A percentile compares a stretch with the other conserved stretches of the same genome.
These are phyloP conservation scores for Gymnocheta viridis DNA, from an alignment of 2,888 invertebrate species.

Conservation along the genomic window DNA sequence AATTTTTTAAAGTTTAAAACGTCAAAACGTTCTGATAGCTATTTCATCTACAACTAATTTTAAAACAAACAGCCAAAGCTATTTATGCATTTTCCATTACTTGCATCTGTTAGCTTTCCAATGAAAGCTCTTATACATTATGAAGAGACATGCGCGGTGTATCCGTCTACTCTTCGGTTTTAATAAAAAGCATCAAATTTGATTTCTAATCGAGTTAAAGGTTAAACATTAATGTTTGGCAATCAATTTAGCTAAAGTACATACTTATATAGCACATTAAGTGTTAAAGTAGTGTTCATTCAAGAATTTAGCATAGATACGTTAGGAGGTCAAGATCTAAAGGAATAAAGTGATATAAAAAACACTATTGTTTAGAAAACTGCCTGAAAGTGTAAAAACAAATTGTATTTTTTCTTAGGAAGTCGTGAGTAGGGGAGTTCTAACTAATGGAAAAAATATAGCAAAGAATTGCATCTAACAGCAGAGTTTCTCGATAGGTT, in stretches of 20 bases:
- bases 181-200: neutral
- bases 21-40: neutral
- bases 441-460: neutral
- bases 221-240: conserved; percentile 59
- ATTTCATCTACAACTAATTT: conserved; percentile 4
- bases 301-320: conserved; percentile 53
- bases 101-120: conserved; percentile 20
- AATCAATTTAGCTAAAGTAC: conserved; percentile 56
- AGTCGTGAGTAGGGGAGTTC: neutral
- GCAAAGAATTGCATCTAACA: neutral
- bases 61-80: neutral
- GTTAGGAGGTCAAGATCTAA: conserved; percentile 51
- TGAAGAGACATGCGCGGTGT: conserved; percentile 19
- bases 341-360: conserved; percentile 1
- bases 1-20: neutral
- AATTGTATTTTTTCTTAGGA: neutral
- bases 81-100: neutral
- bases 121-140: conserved; percentile 50
- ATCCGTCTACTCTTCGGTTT: neutral
- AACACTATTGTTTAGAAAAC: neutral
- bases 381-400: neutral
- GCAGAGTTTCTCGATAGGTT: too few relatives aligned
- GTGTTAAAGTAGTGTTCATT: conserved; percentile 35
- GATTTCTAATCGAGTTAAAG: conserved; percentile 52
- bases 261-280: conserved; percentile 32